phyloP scores from a whole-genome alignment of 2,888 invertebrate genomes.

The Hirtodrosophila trivittata region DNA sequence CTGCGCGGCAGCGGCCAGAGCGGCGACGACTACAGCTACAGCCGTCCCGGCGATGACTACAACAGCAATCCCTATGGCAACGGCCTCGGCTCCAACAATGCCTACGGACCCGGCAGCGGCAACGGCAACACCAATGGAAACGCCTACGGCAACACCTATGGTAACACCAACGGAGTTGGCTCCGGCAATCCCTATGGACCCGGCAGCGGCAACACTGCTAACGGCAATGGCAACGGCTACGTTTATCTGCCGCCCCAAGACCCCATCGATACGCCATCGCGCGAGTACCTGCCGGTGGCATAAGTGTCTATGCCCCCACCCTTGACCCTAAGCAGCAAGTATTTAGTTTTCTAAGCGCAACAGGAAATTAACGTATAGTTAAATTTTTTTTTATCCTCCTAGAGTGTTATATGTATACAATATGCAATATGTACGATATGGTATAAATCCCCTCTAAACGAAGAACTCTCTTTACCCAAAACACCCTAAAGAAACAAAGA shows the following conservation, averaged over 20 bases:
- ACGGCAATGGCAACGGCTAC: conserved; percentile 62
- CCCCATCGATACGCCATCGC: conserved; percentile 57
- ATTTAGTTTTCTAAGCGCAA: conserved; percentile 68
- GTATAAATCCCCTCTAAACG: conserved; percentile 15
- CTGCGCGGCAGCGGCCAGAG: conserved; percentile 79
- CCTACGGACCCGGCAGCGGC: conserved; percentile 37
- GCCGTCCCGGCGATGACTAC: conserved; percentile 22
- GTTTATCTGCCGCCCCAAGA: conserved; percentile 71
- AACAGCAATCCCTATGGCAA: conserved; percentile 27
- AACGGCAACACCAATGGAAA: conserved; percentile 19
- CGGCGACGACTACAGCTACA: conserved; percentile 80
- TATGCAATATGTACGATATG: conserved; percentile 48
- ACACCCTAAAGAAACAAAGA: conserved; percentile 26
- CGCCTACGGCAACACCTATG: conserved; percentile 27
- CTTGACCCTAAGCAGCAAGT: conserved; percentile 55
- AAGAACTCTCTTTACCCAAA: conserved; percentile 5
- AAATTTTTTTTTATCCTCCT: conserved; percentile 67
- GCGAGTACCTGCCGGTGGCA: conserved; percentile 73
- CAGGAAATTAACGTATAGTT: conserved; percentile 58
- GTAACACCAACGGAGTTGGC: conserved; percentile 6
- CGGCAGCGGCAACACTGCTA: conserved; percentile 10
- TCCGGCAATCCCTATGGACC: conserved; percentile 2
- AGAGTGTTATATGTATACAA: conserved; percentile 65
- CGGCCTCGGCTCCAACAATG: conserved; percentile 31
- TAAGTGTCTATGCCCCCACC: conserved; percentile 38